These are phyloP conservation scores for Diachasma alloeum DNA, from an alignment of 1,140 invertebrate genomes.

Conservation along the genomic window DNA sequence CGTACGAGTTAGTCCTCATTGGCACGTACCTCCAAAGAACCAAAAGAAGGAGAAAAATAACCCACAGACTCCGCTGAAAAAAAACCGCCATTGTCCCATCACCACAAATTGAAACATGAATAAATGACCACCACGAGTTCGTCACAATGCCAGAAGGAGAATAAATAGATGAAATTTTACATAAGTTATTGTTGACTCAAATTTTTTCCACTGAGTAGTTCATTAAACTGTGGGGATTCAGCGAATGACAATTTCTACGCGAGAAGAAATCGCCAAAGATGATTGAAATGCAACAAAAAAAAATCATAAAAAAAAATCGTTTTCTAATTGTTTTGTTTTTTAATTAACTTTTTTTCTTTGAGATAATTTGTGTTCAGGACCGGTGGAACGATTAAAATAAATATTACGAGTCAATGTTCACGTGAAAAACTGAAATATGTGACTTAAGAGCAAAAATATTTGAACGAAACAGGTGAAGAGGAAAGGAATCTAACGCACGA, in stretches of 20 bases:
- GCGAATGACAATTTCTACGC: neutral
- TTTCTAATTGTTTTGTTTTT: neutral
- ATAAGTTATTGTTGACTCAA: neutral
- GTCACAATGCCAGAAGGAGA: slow-evolving; percentile 37
- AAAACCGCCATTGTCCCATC: slow-evolving; percentile 35
- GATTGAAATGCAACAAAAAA: neutral
- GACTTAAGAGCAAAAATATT: neutral
- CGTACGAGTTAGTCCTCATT: slow-evolving; percentile 14
- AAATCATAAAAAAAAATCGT: neutral
- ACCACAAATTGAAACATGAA: slow-evolving; percentile 38
- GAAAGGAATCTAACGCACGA: slow-evolving; percentile 10
- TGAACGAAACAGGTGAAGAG: neutral
- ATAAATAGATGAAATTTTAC: slow-evolving; percentile 9
- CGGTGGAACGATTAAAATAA: neutral
- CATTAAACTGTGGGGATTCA: neutral
- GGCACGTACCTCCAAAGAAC: slow-evolving; percentile 48
- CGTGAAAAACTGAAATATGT: neutral
- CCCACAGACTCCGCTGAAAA: slow-evolving; percentile 32
- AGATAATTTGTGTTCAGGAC: slow-evolving; percentile 9
- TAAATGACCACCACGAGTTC: slow-evolving; percentile 48
- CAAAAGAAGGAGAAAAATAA: slow-evolving; percentile 25
- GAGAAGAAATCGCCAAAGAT: neutral
- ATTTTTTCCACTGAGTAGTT: slow-evolving; percentile 9
- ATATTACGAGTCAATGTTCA: too few relatives aligned
- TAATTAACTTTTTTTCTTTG: neutral